These are phyloP conservation scores for Tetraodon nigroviridis DNA, from an alignment of 2,113 vertebrate species.

Conservation along the genomic window DNA sequence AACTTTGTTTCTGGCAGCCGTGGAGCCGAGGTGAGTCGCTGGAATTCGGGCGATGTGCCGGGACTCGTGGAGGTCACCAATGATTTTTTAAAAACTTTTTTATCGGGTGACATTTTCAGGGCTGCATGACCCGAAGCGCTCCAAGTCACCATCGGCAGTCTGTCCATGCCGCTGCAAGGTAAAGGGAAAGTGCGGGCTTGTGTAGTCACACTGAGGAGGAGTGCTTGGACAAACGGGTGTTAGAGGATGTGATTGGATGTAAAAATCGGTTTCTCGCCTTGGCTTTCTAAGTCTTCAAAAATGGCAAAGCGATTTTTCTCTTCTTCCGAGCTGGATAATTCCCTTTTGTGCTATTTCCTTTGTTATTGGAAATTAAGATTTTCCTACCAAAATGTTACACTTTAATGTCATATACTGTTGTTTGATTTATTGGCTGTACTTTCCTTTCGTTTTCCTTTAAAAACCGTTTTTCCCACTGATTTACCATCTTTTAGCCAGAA, in stretches of 20 bases:
- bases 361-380: not conserved
- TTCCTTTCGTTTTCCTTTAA: not conserved
- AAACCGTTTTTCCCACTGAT: not conserved
- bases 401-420: not conserved
- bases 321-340: not conserved
- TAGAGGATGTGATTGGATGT: not conserved
- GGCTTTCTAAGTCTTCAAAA: no score
- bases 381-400: not conserved
- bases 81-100: conserved; percentile 51
- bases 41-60: conserved; percentile 49
- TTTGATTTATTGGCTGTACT: not conserved
- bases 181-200: conserved; percentile 38
- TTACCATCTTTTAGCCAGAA: conserved; percentile 45
- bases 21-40: conserved; percentile 33
- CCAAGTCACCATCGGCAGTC: conserved; percentile 58
- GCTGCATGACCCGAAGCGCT: conserved; percentile 57
- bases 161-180: conserved; percentile 68
- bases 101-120: conserved; percentile 34
- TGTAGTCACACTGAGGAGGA: conserved; percentile 31
- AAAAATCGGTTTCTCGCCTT: no score
- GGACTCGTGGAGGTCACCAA: conserved; percentile 37
- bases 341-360: not conserved
- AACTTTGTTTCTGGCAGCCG: conserved; percentile 33
- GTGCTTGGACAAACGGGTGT: not conserved
- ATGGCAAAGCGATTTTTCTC: conserved; percentile 5